These are phyloP conservation scores for Malthinus seriepunctatus DNA, from an alignment of 2,888 invertebrate species.

Conservation along the genomic window DNA sequence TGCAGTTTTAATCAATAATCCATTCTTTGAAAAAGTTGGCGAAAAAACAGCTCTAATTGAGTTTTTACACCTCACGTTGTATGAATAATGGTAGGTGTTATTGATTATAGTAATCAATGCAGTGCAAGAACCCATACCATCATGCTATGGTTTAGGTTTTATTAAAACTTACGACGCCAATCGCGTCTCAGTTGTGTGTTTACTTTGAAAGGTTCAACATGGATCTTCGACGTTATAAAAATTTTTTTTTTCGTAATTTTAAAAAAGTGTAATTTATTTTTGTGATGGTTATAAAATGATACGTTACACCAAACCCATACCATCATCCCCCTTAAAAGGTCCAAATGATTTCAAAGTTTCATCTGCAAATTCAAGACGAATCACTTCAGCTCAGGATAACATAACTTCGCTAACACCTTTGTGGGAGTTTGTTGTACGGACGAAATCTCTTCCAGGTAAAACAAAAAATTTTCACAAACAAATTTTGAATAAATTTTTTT, in stretches of 20 bases:
- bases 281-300: slow-evolving; percentile 18
- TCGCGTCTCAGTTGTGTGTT: slow-evolving; percentile 20
- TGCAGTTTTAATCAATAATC: background rate
- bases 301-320: slow-evolving; percentile 15
- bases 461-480: slow-evolving; percentile 2
- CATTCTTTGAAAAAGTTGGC: background rate
- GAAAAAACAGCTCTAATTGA: slow-evolving; percentile 1
- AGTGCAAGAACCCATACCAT: slow-evolving; percentile 28
- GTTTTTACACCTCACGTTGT: background rate
- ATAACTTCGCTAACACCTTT: slow-evolving; percentile 69
- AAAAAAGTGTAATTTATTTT: no score
- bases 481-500: slow-evolving; percentile 19
- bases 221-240: slow-evolving; percentile 16
- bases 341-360: slow-evolving; percentile 12
- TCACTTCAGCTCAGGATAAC: slow-evolving; percentile 32
- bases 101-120: slow-evolving; percentile 29
- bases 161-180: slow-evolving; percentile 6
- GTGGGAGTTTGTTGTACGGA: slow-evolving; percentile 80
- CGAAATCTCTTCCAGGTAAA: slow-evolving; percentile 68
- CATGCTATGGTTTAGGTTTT: slow-evolving; percentile 2
- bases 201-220: slow-evolving; percentile 19
- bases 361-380: slow-evolving; percentile 9
- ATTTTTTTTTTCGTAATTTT: background rate
- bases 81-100: slow-evolving; percentile 9
- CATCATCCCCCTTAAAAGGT: slow-evolving; percentile 18